Percentiles rank a stretch among this genome's conserved stretches.
phyloP scores from a whole-genome alignment of 2,113 vertebrate species.

The Neolamprologus caudopunctatus region DNA sequence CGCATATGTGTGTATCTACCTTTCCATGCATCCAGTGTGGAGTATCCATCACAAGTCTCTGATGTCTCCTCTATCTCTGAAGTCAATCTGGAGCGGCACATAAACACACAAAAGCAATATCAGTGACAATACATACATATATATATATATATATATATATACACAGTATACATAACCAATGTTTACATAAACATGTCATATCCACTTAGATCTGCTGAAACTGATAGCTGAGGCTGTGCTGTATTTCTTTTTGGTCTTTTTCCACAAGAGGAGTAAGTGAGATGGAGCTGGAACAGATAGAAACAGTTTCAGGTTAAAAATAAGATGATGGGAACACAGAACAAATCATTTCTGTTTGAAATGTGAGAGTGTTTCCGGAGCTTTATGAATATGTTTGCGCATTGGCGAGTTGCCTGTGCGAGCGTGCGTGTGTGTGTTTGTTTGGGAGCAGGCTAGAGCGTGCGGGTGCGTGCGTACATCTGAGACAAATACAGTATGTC shows the following conservation, averaged over 20 bases:
- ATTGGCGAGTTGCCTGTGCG: background rate
- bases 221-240: constrained; percentile 37
- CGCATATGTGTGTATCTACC: background rate
- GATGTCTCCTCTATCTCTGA: constrained; percentile 52
- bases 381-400: constrained; percentile 23
- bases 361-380: background rate
- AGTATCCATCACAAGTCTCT: constrained; percentile 44
- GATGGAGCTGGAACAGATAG: constrained; percentile 14
- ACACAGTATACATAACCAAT: constrained; percentile 43
- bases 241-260: constrained; percentile 40
- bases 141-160: constrained; percentile 19
- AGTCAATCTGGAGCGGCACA: constrained; percentile 51
- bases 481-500: constrained; percentile 17
- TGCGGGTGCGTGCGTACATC: background rate
- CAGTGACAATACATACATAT: constrained; percentile 53
- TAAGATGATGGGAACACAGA: constrained; percentile 20
- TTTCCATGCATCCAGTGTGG: constrained; percentile 35
- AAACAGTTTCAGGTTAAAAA: constrained; percentile 2
- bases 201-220: constrained; percentile 45
- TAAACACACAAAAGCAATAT: constrained; percentile 59
- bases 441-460: background rate
- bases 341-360: constrained; percentile 28
- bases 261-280: constrained; percentile 37
- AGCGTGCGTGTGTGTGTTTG: constrained; percentile 1
- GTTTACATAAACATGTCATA: constrained; percentile 65